Evolutionary conservation across 2,113 vertebrate genomes (phyloP), one percentile per base, ranked within the genome.

Genomic region (Perca fluviatilis): DNA sequence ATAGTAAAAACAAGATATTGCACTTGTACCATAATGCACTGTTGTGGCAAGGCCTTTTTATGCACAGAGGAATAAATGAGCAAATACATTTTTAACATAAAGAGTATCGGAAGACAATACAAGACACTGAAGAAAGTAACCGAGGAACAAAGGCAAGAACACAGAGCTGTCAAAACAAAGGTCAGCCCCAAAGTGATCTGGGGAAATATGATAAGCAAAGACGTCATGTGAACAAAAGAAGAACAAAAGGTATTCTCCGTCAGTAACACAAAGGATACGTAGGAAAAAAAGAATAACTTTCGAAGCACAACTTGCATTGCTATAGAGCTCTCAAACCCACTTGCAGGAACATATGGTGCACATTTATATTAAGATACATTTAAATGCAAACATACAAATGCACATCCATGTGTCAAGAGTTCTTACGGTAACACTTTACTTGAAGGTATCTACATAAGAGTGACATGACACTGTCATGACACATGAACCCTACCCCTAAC

Each of bases 191-290:
- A 43, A 70, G 72, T 40, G 63, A 81, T 74, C 58, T 30, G 11
- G 19, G 14, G 30, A 73, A 46, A 82, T 61, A n/a, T 54, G 66
- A 85, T 47, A 62, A 53, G 27, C 36, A 25, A 50, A 72, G 27
- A 78, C 21, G 62, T 14, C 13, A 16, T 23, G 36, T 53, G 11
- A 69, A 56, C 14, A 67, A 51, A 57, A 61, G 7, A 66, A 56
- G 10, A 69, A 67, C 27, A 78, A 65, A 66, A n/a, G 5, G 3
- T 27, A 27, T 47, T 69, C 50, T 80, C 73, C 23, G 63, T 51
- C 63, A 53, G 27, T 57, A 12, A 21, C 36, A 63, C 23, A 70
- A 53, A 53, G 57, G 69, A 63, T 67, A 56, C n/a, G 25, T 40
- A 23, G 61, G 47, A 65, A 23, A 36, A 36, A 51, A 60, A 51